Conservation (phyloP, 2,113 vertebrate genomes). For the Sinosuthora webbiana region DNA sequence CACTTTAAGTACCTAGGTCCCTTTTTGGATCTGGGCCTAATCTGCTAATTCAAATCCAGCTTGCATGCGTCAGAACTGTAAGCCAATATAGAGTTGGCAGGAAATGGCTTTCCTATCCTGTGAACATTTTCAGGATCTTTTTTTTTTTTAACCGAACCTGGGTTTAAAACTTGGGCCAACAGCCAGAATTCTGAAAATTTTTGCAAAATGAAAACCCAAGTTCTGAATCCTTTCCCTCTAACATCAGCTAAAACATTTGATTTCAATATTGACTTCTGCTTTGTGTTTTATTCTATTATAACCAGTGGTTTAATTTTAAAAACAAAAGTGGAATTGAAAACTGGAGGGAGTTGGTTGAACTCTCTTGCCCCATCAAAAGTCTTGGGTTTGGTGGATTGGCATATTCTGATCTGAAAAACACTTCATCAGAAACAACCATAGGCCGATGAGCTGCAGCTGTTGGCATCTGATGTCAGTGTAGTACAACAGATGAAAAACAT, state of each 20-base stretch:
- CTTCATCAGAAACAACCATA: not conserved
- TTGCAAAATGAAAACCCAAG: slow-evolving; percentile 33
- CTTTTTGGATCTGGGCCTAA: slow-evolving; percentile 57
- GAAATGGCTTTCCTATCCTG: slow-evolving; percentile 63
- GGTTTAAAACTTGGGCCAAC: slow-evolving; percentile 51
- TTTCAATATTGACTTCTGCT: slow-evolving; percentile 16
- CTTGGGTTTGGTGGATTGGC: not conserved
- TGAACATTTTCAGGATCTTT: slow-evolving; percentile 55
- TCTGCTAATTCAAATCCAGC: slow-evolving; percentile 59
- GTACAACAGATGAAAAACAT: not conserved
- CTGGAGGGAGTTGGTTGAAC: not conserved
- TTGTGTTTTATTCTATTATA: slow-evolving; percentile 33
- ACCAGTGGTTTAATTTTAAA: slow-evolving; percentile 45
- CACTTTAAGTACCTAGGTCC: slow-evolving; percentile 58
- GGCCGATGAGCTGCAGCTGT: slow-evolving; percentile 25
- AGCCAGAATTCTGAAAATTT: slow-evolving; percentile 51
- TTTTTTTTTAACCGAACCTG: slow-evolving; percentile 41
- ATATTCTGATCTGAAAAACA: slow-evolving; percentile 36
- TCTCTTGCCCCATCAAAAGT: not conserved
- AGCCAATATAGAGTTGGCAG: slow-evolving; percentile 69
- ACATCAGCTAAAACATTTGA: slow-evolving; percentile 43
- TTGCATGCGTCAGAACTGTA: slow-evolving; percentile 55
- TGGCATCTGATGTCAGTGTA: not conserved
- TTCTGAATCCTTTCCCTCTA: slow-evolving; percentile 34
- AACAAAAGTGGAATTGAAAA: slow-evolving; percentile 45